phyloP scores from a whole-genome alignment of 2,113 vertebrate genomes.

The Trinectes maculatus region DNA sequence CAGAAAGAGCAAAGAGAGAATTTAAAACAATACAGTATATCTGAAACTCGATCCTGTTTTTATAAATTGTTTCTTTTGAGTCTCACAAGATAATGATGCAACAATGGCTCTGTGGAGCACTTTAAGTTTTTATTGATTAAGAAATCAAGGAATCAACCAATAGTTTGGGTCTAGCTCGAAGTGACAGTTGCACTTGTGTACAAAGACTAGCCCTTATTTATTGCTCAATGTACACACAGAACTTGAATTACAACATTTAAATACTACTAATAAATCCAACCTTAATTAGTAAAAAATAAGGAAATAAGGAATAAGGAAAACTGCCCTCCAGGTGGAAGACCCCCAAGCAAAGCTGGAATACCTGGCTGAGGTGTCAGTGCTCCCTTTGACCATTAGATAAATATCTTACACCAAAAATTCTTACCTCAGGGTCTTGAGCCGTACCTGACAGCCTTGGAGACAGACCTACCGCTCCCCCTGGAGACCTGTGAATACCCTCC shows the following conservation, averaged over 20 bases:
- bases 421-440: slow-evolving; percentile 17
- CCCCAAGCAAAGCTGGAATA: not conserved
- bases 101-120: not conserved
- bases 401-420: slow-evolving; percentile 27
- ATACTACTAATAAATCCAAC: not conserved
- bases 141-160: not conserved
- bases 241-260: not conserved
- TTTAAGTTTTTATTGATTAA: not conserved
- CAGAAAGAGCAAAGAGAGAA: too few relatives aligned
- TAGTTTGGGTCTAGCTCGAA: too few relatives aligned
- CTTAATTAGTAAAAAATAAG: too few relatives aligned
- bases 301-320: too few relatives aligned
- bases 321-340: slow-evolving; percentile 7
- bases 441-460: slow-evolving; percentile 32
- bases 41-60: too few relatives aligned
- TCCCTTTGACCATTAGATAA: slow-evolving; percentile 16
- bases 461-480: slow-evolving; percentile 15
- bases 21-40: too few relatives aligned
- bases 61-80: too few relatives aligned
- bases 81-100: too few relatives aligned
- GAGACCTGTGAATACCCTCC: slow-evolving; percentile 44
- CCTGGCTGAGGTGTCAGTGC: slow-evolving; percentile 4
- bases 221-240: too few relatives aligned
- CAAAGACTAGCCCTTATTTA: not conserved
- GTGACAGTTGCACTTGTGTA: not conserved